Percentiles rank a stretch among this genome's conserved stretches.
Conservation (phyloP, 2,888 invertebrate species). For the Eristalis intricaria region DNA sequence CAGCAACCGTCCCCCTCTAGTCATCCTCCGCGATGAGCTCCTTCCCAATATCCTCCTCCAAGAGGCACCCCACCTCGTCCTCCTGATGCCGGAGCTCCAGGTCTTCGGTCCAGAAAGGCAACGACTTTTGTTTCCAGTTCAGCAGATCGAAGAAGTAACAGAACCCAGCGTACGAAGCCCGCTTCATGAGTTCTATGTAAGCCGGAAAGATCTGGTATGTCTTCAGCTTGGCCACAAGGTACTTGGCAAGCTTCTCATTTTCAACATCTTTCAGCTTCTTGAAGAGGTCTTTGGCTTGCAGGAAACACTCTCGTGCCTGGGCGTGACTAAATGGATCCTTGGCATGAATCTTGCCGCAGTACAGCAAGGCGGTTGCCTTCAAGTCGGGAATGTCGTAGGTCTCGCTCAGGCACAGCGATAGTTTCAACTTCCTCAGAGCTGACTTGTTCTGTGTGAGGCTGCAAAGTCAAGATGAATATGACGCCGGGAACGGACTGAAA, state of each 20-base stretch:
- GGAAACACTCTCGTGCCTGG: slow-evolving; percentile 40
- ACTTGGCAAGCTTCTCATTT: slow-evolving; percentile 49
- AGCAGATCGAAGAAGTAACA: slow-evolving; percentile 53
- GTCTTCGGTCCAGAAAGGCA: slow-evolving; percentile 57
- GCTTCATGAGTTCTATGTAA: slow-evolving; percentile 52
- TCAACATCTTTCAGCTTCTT: slow-evolving; percentile 29
- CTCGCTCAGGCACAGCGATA: slow-evolving; percentile 41
- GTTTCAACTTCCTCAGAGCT: slow-evolving; percentile 51
- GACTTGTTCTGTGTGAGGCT: slow-evolving; percentile 9
- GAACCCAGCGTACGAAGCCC: slow-evolving; percentile 11
- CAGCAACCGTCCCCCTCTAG: neutral
- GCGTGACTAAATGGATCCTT: neutral
- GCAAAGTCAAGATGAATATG: neutral
- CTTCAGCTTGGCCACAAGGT: slow-evolving; percentile 52
- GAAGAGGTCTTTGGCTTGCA: slow-evolving; percentile 43
- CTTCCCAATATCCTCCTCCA: slow-evolving; percentile 27
- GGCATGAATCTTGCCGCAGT: slow-evolving; percentile 57
- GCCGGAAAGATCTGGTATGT: slow-evolving; percentile 54
- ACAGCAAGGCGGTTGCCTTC: slow-evolving; percentile 42
- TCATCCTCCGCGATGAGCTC: neutral
- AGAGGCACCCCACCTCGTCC: slow-evolving; percentile 26
- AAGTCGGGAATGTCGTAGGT: slow-evolving; percentile 26
- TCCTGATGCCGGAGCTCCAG: neutral
- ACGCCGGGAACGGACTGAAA: neutral
- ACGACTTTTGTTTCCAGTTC: slow-evolving; percentile 51